These are phyloP conservation scores for Cantharis lateralis DNA, from an alignment of 2,888 invertebrate genomes.

Conservation along the genomic window DNA sequence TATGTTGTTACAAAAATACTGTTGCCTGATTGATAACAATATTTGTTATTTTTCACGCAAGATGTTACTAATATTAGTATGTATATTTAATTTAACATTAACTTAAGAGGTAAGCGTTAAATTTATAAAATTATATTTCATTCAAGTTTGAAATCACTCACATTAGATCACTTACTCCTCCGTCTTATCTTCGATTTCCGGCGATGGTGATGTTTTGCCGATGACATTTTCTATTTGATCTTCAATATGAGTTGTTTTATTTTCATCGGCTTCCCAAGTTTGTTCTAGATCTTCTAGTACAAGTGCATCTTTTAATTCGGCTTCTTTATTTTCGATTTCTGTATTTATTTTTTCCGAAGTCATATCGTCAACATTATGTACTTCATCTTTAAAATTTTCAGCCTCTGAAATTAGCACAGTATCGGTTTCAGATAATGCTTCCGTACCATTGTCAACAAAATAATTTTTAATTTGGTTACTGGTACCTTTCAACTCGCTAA, in stretches of 20 bases:
- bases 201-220: conserved; percentile 36
- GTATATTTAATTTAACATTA: neutral
- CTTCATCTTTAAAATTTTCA: conserved; percentile 23
- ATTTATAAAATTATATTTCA: neutral
- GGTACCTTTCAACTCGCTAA: conserved; percentile 40
- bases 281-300: conserved; percentile 44
- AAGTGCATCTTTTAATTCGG: conserved; percentile 28
- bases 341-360: conserved; percentile 25
- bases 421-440: conserved; percentile 51
- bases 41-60: neutral
- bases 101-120: neutral
- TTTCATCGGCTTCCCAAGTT: conserved; percentile 41
- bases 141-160: conserved; percentile 43
- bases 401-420: conserved; percentile 48
- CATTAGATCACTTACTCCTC: conserved; percentile 52
- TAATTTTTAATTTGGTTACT: conserved; percentile 42
- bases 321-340: conserved; percentile 27
- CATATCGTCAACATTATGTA: conserved; percentile 11
- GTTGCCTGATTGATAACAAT: neutral
- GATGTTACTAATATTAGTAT: neutral
- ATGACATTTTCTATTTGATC: neutral
- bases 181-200: conserved; percentile 43
- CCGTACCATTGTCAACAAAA: conserved; percentile 41
- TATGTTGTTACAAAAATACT: no score
- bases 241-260: conserved; percentile 37